phyloP scores from a whole-genome alignment of 2,113 vertebrate genomes.

The Noturus placidus region DNA sequence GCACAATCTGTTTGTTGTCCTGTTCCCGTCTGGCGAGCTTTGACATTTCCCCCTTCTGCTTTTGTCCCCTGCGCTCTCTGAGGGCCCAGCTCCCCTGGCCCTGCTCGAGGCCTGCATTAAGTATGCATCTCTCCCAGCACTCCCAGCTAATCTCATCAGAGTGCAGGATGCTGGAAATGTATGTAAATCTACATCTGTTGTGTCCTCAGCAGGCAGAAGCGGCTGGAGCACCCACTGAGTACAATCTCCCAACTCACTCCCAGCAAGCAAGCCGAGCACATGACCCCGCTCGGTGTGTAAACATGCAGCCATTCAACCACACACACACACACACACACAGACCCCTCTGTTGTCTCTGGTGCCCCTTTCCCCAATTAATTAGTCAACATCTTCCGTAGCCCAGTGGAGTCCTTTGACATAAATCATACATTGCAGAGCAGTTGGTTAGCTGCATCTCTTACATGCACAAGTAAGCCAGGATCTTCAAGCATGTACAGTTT shows the following conservation, averaged over 20 bases:
- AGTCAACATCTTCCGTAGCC: constrained; percentile 44
- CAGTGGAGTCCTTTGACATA: constrained; percentile 42
- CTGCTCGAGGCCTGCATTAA: constrained; percentile 87
- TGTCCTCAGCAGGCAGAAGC: constrained; percentile 79
- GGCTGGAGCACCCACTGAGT: constrained; percentile 82
- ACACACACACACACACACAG: constrained; percentile 23
- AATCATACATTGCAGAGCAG: constrained; percentile 26
- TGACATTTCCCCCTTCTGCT: constrained; percentile 75
- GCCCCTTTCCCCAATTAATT: constrained; percentile 48
- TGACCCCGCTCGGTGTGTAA: constrained; percentile 44
- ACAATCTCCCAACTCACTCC: constrained; percentile 63
- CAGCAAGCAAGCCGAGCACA: constrained; percentile 73
- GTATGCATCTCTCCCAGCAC: constrained; percentile 81
- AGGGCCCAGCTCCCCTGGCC: constrained; percentile 71
- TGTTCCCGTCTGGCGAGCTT: constrained; percentile 71
- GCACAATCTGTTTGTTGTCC: constrained; percentile 67
- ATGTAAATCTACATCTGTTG: constrained; percentile 93
- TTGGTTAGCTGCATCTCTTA: constrained; percentile 17
- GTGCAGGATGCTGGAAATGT: constrained; percentile 81
- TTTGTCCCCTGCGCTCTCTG: constrained; percentile 72
- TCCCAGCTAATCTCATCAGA: constrained; percentile 86
- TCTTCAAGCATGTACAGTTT: background rate
- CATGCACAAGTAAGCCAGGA: constrained; percentile 20
- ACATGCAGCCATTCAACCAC: constrained; percentile 36
- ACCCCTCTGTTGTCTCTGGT: constrained; percentile 19